Conservation (phyloP, 2,797 vertebrate species). For the Oryzias sinensis region DNA sequence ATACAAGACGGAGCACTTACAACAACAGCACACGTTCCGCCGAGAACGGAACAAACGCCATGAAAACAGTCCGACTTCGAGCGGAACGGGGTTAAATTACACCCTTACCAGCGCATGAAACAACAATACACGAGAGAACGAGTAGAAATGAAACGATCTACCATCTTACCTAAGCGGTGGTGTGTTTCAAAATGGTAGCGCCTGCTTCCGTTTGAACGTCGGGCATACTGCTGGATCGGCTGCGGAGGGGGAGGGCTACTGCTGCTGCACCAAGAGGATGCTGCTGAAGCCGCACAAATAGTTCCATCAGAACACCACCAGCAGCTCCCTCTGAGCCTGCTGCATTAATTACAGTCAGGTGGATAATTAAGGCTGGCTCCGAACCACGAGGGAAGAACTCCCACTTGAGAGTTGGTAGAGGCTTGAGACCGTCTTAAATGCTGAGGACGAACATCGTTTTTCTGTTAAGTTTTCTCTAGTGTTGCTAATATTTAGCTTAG, state of each 20-base stretch:
- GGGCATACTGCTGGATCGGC: constrained; percentile 64
- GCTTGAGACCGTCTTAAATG: neutral
- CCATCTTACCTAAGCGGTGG: constrained; percentile 83
- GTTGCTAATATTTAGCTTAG: no score
- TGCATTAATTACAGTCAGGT: neutral
- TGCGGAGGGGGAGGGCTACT: constrained; percentile 36
- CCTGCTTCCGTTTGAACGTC: constrained; percentile 80
- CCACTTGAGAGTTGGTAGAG: neutral
- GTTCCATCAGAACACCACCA: neutral
- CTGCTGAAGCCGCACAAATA: constrained; percentile 43
- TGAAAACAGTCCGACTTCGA: neutral
- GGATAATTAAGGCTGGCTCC: neutral
- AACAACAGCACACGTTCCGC: constrained; percentile 7
- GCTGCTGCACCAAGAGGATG: constrained; percentile 30
- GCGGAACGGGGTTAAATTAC: neutral
- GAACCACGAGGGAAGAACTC: neutral
- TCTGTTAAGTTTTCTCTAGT: no score
- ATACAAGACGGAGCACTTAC: constrained; percentile 36
- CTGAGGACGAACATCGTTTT: no score
- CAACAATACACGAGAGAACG: constrained; percentile 10
- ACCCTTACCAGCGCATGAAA: neutral
- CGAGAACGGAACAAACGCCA: neutral
- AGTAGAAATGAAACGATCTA: constrained; percentile 53
- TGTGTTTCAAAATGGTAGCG: constrained; percentile 85
- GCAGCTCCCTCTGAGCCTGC: neutral